phyloP scores from a whole-genome alignment of 2,888 invertebrate genomes.

The Lochmaea capreae region DNA sequence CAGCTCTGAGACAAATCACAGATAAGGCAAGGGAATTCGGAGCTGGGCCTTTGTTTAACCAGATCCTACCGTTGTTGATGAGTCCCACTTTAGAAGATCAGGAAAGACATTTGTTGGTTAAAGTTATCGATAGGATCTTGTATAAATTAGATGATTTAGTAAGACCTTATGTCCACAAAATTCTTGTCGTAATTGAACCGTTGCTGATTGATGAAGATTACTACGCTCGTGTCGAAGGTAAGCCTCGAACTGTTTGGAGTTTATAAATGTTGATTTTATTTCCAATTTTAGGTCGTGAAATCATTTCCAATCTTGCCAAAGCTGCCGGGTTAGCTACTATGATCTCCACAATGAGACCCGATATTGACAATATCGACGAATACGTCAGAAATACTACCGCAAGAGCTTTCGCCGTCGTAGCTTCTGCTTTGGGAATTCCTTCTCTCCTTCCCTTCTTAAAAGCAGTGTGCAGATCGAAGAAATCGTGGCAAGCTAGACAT shows the following conservation, averaged over 20 bases:
- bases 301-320: constrained; percentile 98
- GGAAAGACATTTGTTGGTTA: constrained; percentile 97
- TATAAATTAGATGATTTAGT: constrained; percentile 99
- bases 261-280: background rate
- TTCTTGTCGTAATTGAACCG: constrained; percentile 98
- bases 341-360: constrained; percentile 99
- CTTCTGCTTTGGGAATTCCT: constrained; percentile 98
- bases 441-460: constrained; percentile 97
- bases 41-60: constrained; percentile 98
- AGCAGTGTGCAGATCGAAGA: constrained; percentile 98
- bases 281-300: constrained; percentile 76
- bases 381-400: constrained; percentile 99
- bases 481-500: constrained; percentile 98
- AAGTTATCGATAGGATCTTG: constrained; percentile 97
- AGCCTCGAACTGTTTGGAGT: background rate
- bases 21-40: constrained; percentile 99
- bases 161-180: constrained; percentile 99
- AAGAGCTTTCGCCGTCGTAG: constrained; percentile 99
- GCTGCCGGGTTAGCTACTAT: constrained; percentile 99
- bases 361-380: constrained; percentile 99
- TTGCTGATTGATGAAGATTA: constrained; percentile 99
- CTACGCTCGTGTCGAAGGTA: constrained; percentile 98
- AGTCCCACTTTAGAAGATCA: constrained; percentile 99
- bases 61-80: constrained; percentile 99
- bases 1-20: constrained; percentile 96